Conservation (phyloP, 2,797 vertebrate species). For the Manis javanica region DNA sequence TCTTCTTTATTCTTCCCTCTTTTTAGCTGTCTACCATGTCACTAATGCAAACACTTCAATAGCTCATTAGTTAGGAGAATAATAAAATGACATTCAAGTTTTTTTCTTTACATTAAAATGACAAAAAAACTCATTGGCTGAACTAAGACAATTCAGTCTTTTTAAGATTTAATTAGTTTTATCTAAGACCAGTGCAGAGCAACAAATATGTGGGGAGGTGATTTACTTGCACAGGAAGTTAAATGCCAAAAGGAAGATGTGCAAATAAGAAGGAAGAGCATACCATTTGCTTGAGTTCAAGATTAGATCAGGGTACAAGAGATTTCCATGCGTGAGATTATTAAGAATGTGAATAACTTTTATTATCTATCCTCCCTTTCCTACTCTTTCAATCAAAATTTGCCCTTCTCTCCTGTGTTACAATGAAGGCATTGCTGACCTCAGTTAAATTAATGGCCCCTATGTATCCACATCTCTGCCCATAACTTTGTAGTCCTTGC, state of each 20-base stretch:
- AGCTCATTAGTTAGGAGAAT: background rate
- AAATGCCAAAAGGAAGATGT: background rate
- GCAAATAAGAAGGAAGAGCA: background rate
- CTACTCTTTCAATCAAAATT: background rate
- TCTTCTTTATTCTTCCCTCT: conserved; percentile 14
- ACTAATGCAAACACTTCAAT: background rate
- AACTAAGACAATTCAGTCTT: background rate
- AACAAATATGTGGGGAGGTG: background rate
- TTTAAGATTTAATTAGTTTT: conserved; percentile 26
- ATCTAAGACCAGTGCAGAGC: background rate
- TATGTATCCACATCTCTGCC: background rate
- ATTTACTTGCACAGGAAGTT: background rate
- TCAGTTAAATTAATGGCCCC: background rate
- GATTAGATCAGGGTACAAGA: background rate
- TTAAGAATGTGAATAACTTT: background rate
- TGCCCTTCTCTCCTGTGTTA: background rate
- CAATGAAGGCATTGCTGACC: background rate
- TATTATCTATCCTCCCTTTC: background rate
- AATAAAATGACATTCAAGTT: background rate
- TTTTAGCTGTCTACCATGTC: background rate
- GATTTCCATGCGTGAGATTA: background rate
- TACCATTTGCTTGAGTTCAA: background rate
- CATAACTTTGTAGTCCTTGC: background rate
- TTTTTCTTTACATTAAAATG: background rate
- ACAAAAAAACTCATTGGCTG: background rate